phyloP scores from a whole-genome alignment of 2,113 vertebrate genomes.

The Pterocles burchelli region DNA sequence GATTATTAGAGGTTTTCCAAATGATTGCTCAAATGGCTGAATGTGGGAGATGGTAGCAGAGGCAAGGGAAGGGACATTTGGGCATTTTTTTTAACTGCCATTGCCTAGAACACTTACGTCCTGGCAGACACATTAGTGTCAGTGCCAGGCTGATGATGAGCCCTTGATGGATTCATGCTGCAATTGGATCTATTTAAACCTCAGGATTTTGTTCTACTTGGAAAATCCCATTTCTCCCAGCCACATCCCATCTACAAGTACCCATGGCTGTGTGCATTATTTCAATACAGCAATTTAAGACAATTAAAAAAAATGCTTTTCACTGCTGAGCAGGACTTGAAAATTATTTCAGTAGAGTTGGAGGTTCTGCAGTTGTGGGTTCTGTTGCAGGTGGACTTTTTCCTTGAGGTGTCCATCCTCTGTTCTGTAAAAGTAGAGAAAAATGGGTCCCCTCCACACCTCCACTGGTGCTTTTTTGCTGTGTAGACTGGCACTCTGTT shows the following conservation, averaged over 20 bases:
- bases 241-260: neutral
- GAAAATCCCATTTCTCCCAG: conserved; percentile 14
- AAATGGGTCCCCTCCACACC: neutral
- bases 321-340: neutral
- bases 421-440: neutral
- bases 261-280: neutral
- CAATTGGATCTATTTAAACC: neutral
- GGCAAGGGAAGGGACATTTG: neutral
- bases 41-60: neutral
- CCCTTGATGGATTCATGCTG: neutral
- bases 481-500: neutral
- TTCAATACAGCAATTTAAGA: neutral
- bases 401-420: neutral
- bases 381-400: neutral
- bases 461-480: neutral
- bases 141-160: neutral
- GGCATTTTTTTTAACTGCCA: neutral
- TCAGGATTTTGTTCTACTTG: neutral
- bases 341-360: neutral
- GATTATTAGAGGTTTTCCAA: neutral
- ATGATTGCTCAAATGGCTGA: neutral
- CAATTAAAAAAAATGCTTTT: neutral
- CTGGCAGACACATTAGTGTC: neutral
- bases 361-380: neutral
- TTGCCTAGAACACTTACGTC: neutral